Evolutionary conservation across 2,797 vertebrate genomes (phyloP).

Genomic region (Zonotrichia albicollis): DNA sequence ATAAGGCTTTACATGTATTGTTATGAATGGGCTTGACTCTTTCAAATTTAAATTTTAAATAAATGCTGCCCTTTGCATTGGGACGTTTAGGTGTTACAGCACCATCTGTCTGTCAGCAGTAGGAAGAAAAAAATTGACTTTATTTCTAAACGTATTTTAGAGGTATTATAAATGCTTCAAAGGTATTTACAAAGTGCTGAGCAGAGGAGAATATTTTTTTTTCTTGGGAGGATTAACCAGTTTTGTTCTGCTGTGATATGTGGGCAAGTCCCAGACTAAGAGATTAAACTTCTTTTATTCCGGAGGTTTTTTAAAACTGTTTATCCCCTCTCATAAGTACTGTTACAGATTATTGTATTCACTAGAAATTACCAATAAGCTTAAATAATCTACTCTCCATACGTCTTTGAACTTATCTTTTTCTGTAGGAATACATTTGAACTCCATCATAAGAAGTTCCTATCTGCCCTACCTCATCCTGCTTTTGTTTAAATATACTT

Average conservation of each 20-base stretch:
- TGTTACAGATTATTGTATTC: background rate
- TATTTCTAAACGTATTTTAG: background rate
- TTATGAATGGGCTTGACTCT: background rate
- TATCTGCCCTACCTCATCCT: background rate
- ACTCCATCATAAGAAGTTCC: background rate
- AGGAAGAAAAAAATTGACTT: background rate
- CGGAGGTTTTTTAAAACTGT: background rate
- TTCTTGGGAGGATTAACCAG: background rate
- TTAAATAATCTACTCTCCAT: background rate
- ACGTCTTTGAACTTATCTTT: background rate
- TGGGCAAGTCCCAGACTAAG: background rate
- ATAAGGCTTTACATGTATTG: background rate
- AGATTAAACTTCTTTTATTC: background rate
- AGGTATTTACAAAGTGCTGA: background rate
- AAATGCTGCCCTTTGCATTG: background rate
- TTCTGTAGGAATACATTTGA: background rate
- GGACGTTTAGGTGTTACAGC: background rate
- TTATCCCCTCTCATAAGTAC: background rate
- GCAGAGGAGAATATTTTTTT: background rate
- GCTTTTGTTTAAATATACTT: background rate
- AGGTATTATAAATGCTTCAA: background rate
- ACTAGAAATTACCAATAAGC: background rate
- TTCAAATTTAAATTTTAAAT: background rate
- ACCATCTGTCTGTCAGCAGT: constrained; percentile 22
- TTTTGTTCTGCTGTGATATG: background rate